phyloP scores from a whole-genome alignment of 2,113 vertebrate species.

The Petrocephalus microphthalmus region DNA sequence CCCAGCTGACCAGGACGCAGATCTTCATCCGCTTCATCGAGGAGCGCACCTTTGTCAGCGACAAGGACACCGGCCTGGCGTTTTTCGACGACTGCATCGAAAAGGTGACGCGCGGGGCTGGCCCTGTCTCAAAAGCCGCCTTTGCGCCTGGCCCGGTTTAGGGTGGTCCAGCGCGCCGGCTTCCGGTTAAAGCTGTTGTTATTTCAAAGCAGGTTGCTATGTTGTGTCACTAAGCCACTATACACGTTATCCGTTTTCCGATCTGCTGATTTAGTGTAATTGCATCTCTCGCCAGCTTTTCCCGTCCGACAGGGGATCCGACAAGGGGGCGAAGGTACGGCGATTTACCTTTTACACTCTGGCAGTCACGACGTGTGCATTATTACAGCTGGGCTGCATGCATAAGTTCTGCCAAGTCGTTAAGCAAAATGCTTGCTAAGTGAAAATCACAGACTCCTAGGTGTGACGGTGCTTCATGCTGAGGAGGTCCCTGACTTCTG shows the following conservation, averaged over 20 bases:
- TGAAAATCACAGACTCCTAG: neutral
- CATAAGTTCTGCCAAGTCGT: neutral
- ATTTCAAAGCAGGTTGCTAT: neutral
- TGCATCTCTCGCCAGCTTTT: slow-evolving; percentile 74
- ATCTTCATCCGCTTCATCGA: slow-evolving; percentile 98
- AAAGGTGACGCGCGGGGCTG: slow-evolving; percentile 68
- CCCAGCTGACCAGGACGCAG: slow-evolving; percentile 87
- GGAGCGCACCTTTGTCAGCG: slow-evolving; percentile 97
- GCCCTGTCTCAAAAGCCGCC: neutral
- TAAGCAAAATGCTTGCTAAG: neutral
- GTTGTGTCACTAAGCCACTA: neutral
- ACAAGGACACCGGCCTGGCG: slow-evolving; percentile 94
- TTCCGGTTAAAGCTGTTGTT: neutral
- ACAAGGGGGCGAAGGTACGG: slow-evolving; percentile 88
- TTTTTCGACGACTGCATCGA: slow-evolving; percentile 98
- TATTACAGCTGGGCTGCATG: neutral
- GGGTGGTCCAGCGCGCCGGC: no score
- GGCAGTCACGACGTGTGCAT: neutral
- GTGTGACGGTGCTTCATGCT: neutral
- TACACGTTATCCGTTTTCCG: neutral
- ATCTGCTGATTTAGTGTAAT: slow-evolving; percentile 31
- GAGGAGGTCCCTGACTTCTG: neutral
- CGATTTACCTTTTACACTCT: slow-evolving; percentile 32
- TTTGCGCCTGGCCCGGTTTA: neutral
- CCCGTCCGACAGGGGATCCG: slow-evolving; percentile 83